phyloP scores from a whole-genome alignment of 2,888 invertebrate species.

The Caradrina clavipalpis region DNA sequence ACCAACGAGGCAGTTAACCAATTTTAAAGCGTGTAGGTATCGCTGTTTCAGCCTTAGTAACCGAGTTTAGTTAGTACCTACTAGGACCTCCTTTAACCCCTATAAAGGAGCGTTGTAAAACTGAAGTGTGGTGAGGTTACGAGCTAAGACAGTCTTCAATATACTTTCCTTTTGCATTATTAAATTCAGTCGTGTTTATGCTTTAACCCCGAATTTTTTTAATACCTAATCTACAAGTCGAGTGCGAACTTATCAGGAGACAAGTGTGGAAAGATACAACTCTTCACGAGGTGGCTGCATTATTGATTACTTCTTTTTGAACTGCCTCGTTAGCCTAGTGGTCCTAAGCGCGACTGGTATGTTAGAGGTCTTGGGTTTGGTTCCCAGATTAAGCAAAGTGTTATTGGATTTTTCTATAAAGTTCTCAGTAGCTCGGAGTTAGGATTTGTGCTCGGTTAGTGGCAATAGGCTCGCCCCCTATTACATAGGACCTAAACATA shows the following conservation, averaged over 20 bases:
- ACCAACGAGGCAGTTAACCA: too few species aligned
- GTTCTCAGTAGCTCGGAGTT: too few species aligned
- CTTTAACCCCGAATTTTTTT: conserved; percentile 12
- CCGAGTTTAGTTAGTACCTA: conserved; percentile 30
- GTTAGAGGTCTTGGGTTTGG: too few species aligned
- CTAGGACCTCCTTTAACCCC: conserved; percentile 41
- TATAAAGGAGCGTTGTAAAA: conserved; percentile 49
- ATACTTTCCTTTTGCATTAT: conserved; percentile 41
- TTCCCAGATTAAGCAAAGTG: too few species aligned
- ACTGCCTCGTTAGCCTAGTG: too few species aligned
- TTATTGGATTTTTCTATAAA: too few species aligned
- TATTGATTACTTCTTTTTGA: too few species aligned
- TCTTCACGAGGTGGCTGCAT: neutral
- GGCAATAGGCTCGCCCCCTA: too few species aligned
- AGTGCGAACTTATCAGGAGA: conserved; percentile 4
- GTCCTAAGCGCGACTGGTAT: too few species aligned
- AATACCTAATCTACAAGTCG: conserved; percentile 19
- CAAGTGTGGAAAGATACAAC: neutral
- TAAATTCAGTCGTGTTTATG: conserved; percentile 38
- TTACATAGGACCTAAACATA: too few species aligned
- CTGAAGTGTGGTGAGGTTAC: conserved; percentile 57
- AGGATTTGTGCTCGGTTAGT: too few species aligned
- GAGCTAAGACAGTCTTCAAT: conserved; percentile 39
- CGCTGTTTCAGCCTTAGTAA: conserved; percentile 26
- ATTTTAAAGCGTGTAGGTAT: conserved; percentile 25